Base-by-base conservation (phyloP, 1,140 invertebrate genomes). In the Harpegnathos saltator region DNA sequence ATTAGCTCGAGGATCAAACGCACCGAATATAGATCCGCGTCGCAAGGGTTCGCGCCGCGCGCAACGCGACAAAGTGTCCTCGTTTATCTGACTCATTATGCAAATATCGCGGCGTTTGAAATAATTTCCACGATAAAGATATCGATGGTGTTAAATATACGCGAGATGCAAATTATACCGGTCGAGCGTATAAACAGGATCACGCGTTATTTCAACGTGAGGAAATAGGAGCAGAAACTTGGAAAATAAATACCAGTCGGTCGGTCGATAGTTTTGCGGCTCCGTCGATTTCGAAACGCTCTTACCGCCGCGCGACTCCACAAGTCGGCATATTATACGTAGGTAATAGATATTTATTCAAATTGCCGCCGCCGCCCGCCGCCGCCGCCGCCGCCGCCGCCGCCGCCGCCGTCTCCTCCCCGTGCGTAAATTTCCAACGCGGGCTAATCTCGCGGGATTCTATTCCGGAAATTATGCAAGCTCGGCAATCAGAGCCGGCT, bases 381-480 rank as follows among this genome's bases (percentile, higher is more conserved):
- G 29, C n/a, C n/a, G n/a, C n/a, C n/a, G n/a, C n/a, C n/a, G n/a
- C n/a, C n/a, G n/a, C n/a, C n/a, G n/a, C n/a, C n/a, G n/a, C n/a
- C n/a, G n/a, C n/a, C n/a, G n/a, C n/a, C n/a, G n/a, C n/a, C n/a
- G n/a, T n/a, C n/a, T n/a, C n/a, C n/a, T n/a, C n/a, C n/a, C n/a
- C 38, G 38, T 52, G 62, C 62, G 62, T 22, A 66, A 77, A 77
- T 77, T 50, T 66, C 22, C 54, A 77, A 66, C 74, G 19, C 17
- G 19, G 48, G 11, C 48, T 66, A 66, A 77, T 77, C 74, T 77
- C 50, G 48, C 62, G 24, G 58, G 72, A 77, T 66, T 77, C 61
- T 66, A 77, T 77, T 63, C 74, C 62, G 74, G 74, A 77, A 77
- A 77, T 77, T 77, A 63, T 77, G 74, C 74, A 77, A 77, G 19